Base-by-base conservation (phyloP, 2,888 invertebrate species). In the Microchrysa polita region DNA sequence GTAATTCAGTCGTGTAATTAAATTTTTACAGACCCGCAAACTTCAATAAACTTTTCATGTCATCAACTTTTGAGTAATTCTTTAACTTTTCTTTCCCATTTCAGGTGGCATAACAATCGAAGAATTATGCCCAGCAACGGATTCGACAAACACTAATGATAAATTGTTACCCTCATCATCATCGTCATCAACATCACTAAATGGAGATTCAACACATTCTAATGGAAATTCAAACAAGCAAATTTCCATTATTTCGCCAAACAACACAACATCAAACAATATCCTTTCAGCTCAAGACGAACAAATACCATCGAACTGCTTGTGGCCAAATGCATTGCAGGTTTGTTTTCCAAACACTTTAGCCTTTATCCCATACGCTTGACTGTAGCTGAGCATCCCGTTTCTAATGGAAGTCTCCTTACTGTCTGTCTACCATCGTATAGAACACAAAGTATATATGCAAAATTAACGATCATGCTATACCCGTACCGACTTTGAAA, bases 261-360 rank as follows among this genome's bases (percentile, higher is more conserved):
- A 63, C 42, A 73, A 27, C 63, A 73, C 75, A 52, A 55, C 59
- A 40, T 59, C 72, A 40, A 67, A 67, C 5, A 73, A 63, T 22
- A 79, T 79, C 14, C 77, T 78, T 74, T 79, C 86, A 42, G n/a
- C 67, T 16, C 71, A 71, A 63, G 87, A 88, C 1, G 88, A 89
- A 1, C 74, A 74, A 67, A 79, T 80, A n/a, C 79, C 82, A 5
- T 83, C 83, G 75, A 83, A 81, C 27, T 93, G 93, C 81, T 87
- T 90, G 72, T 92, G 92, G 90, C 92, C 93, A 9, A 90, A 89
- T 80, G 89, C 92, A 72, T 86, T 94, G 78, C 93, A 94, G 92
- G 94, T 94, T 86, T 84, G 74, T 77, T 53, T 23, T n/a, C n/a
- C 27, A 34, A 34, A 7, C 27, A 9, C 20, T 42, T 16, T 48